Conservation (phyloP, 1,140 invertebrate genomes). For the Amphibalanus amphitrite region DNA sequence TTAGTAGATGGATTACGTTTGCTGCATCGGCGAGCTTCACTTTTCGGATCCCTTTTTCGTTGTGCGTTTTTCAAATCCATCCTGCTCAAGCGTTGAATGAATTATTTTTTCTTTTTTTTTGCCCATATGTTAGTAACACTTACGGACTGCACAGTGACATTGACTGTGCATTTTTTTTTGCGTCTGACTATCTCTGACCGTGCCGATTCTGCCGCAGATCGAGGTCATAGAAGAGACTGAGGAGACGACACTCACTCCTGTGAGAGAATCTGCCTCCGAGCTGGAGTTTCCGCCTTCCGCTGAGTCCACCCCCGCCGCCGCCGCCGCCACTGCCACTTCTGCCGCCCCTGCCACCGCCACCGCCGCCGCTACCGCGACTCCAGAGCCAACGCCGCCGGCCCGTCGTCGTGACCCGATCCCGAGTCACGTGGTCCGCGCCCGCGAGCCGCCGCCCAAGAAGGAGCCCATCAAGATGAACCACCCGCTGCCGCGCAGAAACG, state of each 20-base stretch:
- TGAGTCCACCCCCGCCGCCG: too few relatives aligned
- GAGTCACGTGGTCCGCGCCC: neutral
- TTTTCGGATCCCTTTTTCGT: too few relatives aligned
- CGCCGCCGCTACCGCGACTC: too few relatives aligned
- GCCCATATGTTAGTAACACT: too few relatives aligned
- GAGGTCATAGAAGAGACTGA: neutral
- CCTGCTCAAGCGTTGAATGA: too few relatives aligned
- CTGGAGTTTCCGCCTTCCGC: neutral
- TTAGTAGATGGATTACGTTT: too few relatives aligned
- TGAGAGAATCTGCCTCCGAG: neutral
- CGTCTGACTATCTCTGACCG: neutral
- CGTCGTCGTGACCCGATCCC: neutral
- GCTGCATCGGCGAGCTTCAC: too few relatives aligned
- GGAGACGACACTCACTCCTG: neutral
- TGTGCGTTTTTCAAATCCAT: too few relatives aligned
- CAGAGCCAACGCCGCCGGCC: neutral
- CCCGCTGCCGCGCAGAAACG: constrained; percentile 54
- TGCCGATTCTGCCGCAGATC: neutral
- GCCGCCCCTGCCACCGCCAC: too few relatives aligned
- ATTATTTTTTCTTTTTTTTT: too few relatives aligned
- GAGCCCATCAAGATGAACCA: constrained; percentile 40
- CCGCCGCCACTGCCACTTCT: too few relatives aligned
- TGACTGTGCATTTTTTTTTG: neutral
- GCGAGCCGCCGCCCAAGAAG: constrained; percentile 22
- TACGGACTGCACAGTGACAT: neutral